Base-by-base conservation (phyloP, 2,888 invertebrate species). In the Caenorhabditis afra region DNA sequence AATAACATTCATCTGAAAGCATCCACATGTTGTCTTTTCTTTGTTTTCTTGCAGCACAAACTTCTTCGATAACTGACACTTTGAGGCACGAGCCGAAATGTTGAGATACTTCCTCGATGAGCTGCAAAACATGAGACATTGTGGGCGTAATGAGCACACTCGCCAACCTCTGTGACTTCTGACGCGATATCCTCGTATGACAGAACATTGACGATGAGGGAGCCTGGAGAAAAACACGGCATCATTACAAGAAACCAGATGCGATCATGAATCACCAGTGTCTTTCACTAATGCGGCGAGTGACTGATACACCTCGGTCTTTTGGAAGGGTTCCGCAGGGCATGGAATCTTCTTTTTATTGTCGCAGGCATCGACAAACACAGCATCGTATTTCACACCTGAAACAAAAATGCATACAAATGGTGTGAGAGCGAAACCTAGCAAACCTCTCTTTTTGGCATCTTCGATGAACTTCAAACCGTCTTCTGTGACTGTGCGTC, bases 301-400 rank as follows among this genome's bases (percentile, higher is more conserved):
- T 4, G 71, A 49, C 16, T 53, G 53, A 18, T 85, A 59, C 37
- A 62, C 52, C 55, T 81, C 59, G 8, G 45, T 11, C 1, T 66
- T 57, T 22, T 75, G 58, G 74, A 88, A 88, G 3, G 59, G 35
- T 44, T 73, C 55, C 2, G 81, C 79, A 10, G 88, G 88, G 39
- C 88, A 88, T 14, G 88, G 86, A 16, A 85, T 52, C n/a, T 47
- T 35, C 16, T 59, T 62, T 39, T 80, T 81, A 10, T 64, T 65
- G 47, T 87, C 85, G 64, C 88, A 88, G 12, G 88, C 88, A 74
- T 88, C 88, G 14, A 88, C 29, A 16, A 87, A 75, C 22, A 88
- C 59, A 8, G 85, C 86, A 52, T 88, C 85, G 70, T 81, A 84
- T 22, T 59, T 79, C 5, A 79, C 49, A 8, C 79, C 87, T 84